Evolutionary conservation across 2,113 vertebrate species (phyloP), one percentile per base, ranked within the genome.

Genomic region (Eurypyga helias): DNA sequence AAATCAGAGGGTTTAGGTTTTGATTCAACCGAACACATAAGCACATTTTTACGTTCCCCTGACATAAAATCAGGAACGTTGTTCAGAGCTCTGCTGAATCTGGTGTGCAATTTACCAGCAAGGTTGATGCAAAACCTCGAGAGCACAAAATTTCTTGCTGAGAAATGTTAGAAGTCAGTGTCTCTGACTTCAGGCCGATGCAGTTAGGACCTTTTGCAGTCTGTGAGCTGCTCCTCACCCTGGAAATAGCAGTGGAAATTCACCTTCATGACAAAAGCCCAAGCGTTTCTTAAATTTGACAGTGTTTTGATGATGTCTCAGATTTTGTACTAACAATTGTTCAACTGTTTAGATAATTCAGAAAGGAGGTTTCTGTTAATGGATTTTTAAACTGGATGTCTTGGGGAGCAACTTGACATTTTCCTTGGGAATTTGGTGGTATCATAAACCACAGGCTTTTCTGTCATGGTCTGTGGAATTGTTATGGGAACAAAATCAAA

Each of bases 301-400:
- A 82, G 9, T 77, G 78, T 97, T 96, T 95, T 80, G 67, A 91
- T 83, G 57, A 36, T 55, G 41, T 54, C 51, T 71, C 69, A 70
- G 51, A 28, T 81, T 93, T 86, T 81, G 46, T 86, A 90, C 23
- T 90, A 92, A 92, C 85, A 93, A n/a, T 38, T 90, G 33, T 88
- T 76, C 64, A 79, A 36, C 49, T 80, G 45, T 88, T 92, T 70
- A 93, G 78, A 57, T 61, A 94, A 82, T 46, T 88, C 29, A 88
- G 62, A 65, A 83, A 77, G 31, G 18, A 77, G 41, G 17, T 72
- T 95, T 80, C 31, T 90, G 19, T 58, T 54, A 51, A 41, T 12
- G 55, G 17, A 21, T 78, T 89, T 95, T 93, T 70, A 62, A 94
- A 20, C 29, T 78, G 41, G 54, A 54, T 38, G 36, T 28, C 36